Evolutionary conservation across 2,113 vertebrate species (phyloP), one percentile per base, ranked within the genome.

Genomic region (Ramphastos sulfuratus): DNA sequence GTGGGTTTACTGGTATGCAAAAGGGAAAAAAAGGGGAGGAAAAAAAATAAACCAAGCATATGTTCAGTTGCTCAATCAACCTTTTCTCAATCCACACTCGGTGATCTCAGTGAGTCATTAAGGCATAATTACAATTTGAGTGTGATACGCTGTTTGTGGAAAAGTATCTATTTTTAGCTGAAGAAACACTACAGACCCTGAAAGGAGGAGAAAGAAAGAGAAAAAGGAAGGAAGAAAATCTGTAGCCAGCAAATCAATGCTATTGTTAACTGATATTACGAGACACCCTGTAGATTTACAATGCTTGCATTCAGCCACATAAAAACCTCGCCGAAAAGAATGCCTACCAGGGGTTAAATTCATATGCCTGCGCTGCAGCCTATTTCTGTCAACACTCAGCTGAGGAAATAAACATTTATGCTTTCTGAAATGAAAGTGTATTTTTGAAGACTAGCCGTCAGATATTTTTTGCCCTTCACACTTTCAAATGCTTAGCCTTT

Each of bases 381-480:
- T 98, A 97, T 97, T 98, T 98, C 98, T 98, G 98, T 98, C 98
- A 98, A 96, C 97, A 96, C 94, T 97, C 91, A 55, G 80, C 95
- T 96, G 89, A 71, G 96, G 96, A 98, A 98, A 97, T 97, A 98
- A 98, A 98, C 97, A 97, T 98, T 98, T 97, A 98, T 98, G 97
- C 97, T 96, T 98, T 97, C 94, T 98, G 98, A 98, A 98, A 97
- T 96, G 97, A 95, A 97, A 97, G 97, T 98, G 97, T 97, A 97
- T 97, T 98, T 98, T 97, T 98, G 98, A 98, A 98, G 98, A 97
- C 97, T 96, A 94, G 97, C 97, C 97, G 94, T 98, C 98, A 98
- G 98, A 98, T 98, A 97, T 96, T 97, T 98, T 98, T 98, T 98
- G 98, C 98, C 98, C 98, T 98, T 98, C 98, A 98, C 98, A 98